These are phyloP conservation scores for Thrips palmi DNA, from an alignment of 1,140 invertebrate genomes.

Conservation along the genomic window DNA sequence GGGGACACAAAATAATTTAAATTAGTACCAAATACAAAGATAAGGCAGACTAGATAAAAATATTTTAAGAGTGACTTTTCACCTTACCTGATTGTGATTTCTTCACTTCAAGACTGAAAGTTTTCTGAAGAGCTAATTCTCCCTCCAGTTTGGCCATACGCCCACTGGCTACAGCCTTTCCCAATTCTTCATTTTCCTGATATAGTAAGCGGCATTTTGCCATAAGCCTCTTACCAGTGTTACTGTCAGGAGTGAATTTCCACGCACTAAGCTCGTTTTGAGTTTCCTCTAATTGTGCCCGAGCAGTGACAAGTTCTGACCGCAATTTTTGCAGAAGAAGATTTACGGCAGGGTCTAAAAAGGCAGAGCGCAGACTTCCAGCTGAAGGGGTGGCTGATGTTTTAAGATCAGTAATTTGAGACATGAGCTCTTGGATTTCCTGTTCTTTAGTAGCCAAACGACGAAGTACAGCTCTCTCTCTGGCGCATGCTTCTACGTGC, in stretches of 20 bases:
- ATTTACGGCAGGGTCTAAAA: slow-evolving; percentile 92
- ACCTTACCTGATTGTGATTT: slow-evolving; percentile 81
- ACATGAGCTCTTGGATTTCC: slow-evolving; percentile 83
- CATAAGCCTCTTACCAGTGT: slow-evolving; percentile 95
- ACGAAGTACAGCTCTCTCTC: slow-evolving; percentile 81
- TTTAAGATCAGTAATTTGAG: slow-evolving; percentile 82
- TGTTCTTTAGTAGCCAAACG: slow-evolving; percentile 86
- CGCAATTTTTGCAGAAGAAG: slow-evolving; percentile 80
- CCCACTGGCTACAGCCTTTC: slow-evolving; percentile 87
- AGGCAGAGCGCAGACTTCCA: slow-evolving; percentile 44
- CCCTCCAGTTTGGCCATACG: slow-evolving; percentile 88
- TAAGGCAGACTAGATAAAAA: slow-evolving; percentile 4
- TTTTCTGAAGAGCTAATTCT: slow-evolving; percentile 87
- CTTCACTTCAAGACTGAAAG: slow-evolving; percentile 90
- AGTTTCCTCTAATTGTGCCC: slow-evolving; percentile 85
- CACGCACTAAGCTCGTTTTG: slow-evolving; percentile 95
- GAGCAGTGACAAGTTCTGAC: slow-evolving; percentile 75
- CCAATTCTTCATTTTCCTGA: slow-evolving; percentile 96
- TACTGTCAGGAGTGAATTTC: slow-evolving; percentile 96
- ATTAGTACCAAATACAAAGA: slow-evolving; percentile 8
- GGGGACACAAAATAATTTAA: slow-evolving; percentile 4
- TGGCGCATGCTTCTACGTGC: slow-evolving; percentile 62
- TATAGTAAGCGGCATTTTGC: slow-evolving; percentile 90
- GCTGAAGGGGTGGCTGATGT: slow-evolving; percentile 58
- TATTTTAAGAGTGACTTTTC: background rate